A percentile compares a stretch with the other conserved stretches of the same genome.
Evolutionary conservation across 2,113 vertebrate species (phyloP).

Genomic region (Hippocampus abdominalis): DNA sequence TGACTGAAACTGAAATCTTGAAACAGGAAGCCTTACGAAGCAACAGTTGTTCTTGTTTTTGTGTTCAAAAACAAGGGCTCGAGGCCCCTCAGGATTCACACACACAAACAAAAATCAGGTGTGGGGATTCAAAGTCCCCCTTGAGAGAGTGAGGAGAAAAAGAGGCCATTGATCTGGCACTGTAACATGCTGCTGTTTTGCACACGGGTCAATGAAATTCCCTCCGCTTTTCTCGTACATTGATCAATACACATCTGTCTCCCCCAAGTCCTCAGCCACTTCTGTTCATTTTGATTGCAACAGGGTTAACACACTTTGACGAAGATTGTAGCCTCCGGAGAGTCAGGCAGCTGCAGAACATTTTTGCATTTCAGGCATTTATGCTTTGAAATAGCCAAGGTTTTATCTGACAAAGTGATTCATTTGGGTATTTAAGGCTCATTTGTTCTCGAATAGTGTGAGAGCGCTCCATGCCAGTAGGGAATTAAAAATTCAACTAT

Average conservation of each 20-base stretch:
- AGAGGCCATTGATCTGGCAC: conserved; percentile 62
- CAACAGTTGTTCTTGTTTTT: conserved; percentile 27
- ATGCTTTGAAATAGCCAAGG: neutral
- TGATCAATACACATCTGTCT: conserved; percentile 63
- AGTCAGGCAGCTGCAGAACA: neutral
- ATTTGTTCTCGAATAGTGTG: neutral
- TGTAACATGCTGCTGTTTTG: conserved; percentile 55
- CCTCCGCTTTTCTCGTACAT: conserved; percentile 49
- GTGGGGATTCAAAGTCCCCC: conserved; percentile 51
- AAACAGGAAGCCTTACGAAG: conserved; percentile 31
- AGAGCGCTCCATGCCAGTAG: neutral
- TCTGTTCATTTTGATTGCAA: conserved; percentile 29
- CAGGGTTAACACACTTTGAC: conserved; percentile 18
- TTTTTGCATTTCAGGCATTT: conserved; percentile 1
- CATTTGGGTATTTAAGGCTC: neutral
- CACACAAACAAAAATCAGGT: conserved; percentile 28
- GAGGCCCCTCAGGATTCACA: conserved; percentile 7
- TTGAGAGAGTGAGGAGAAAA: conserved; percentile 34
- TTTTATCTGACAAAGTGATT: neutral
- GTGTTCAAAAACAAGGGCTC: conserved; percentile 25
- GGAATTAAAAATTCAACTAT: conserved; percentile 7
- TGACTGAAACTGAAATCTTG: conserved; percentile 40
- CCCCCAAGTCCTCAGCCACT: conserved; percentile 32
- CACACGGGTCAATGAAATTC: conserved; percentile 63
- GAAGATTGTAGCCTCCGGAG: conserved; percentile 9